phyloP scores from a whole-genome alignment of 2,797 vertebrate genomes.

The Pyrocephalus nanus region DNA sequence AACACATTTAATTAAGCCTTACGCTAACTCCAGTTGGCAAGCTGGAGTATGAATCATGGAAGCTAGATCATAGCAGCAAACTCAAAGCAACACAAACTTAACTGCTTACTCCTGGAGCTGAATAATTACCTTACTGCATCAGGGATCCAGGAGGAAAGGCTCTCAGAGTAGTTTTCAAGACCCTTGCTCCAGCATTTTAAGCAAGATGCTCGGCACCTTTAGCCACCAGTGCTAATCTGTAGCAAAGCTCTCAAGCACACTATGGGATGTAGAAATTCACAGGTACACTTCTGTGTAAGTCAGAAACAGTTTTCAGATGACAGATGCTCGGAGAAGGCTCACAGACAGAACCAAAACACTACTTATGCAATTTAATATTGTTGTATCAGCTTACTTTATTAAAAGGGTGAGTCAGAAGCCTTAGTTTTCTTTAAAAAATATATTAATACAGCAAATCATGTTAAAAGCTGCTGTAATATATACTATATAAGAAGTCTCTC shows the following conservation, averaged over 20 bases:
- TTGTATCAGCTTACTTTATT: not conserved
- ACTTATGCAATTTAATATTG: not conserved
- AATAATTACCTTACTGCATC: not conserved
- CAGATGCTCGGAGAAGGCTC: not conserved
- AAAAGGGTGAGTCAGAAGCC: not conserved
- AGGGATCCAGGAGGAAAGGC: not conserved
- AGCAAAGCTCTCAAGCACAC: not conserved
- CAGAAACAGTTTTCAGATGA: not conserved
- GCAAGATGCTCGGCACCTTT: not conserved
- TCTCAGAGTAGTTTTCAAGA: not conserved
- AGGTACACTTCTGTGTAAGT: not conserved
- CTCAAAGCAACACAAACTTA: not conserved
- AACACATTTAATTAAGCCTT: conserved; percentile 61
- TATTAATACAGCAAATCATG: not conserved
- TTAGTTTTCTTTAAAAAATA: not conserved
- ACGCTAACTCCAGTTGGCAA: conserved; percentile 35
- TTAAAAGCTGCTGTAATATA: not conserved
- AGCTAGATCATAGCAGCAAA: not conserved
- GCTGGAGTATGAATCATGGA: conserved; percentile 31
- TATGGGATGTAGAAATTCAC: not conserved
- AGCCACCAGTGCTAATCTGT: not conserved
- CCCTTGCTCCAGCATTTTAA: not conserved
- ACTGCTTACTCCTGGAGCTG: not conserved
- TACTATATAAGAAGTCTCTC: not conserved
- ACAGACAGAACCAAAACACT: not conserved